Evolutionary conservation across 2,888 invertebrate genomes (phyloP).

Genomic region (Dryobotodes eremita): DNA sequence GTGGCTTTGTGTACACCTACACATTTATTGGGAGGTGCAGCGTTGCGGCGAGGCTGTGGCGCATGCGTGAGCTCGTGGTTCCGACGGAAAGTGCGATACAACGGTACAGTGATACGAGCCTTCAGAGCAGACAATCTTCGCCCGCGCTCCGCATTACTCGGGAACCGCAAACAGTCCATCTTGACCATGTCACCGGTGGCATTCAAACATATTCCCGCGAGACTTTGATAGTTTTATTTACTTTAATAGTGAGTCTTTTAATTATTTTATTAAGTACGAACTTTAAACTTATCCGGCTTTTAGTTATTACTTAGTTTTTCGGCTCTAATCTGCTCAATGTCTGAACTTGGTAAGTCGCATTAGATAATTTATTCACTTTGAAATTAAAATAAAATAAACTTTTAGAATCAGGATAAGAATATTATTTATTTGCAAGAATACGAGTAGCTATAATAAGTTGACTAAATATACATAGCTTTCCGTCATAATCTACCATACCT

Average conservation of each 20-base stretch:
- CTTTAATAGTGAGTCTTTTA: not conserved
- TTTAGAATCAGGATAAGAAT: not conserved
- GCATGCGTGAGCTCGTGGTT: constrained; percentile 34
- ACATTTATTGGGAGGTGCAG: constrained; percentile 30
- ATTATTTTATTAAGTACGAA: not conserved
- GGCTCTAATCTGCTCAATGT: not conserved
- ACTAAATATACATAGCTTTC: not conserved
- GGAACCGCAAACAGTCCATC: not conserved
- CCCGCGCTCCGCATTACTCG: not conserved
- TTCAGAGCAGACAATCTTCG: constrained; percentile 5
- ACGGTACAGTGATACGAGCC: constrained; percentile 10
- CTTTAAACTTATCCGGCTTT: not conserved
- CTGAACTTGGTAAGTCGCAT: constrained; percentile 12
- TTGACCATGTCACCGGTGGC: not conserved
- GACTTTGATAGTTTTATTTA: not conserved
- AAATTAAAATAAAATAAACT: not conserved
- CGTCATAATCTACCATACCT: not conserved
- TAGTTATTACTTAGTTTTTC: not conserved
- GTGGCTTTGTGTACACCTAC: not conserved
- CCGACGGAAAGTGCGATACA: not conserved
- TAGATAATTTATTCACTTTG: too few relatives aligned
- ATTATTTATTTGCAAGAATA: not conserved
- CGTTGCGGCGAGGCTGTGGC: constrained; percentile 17
- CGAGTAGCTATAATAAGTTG: not conserved
- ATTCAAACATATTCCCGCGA: too few relatives aligned